phyloP scores from a whole-genome alignment of 2,888 invertebrate genomes.

The Idaea dimidiata region DNA sequence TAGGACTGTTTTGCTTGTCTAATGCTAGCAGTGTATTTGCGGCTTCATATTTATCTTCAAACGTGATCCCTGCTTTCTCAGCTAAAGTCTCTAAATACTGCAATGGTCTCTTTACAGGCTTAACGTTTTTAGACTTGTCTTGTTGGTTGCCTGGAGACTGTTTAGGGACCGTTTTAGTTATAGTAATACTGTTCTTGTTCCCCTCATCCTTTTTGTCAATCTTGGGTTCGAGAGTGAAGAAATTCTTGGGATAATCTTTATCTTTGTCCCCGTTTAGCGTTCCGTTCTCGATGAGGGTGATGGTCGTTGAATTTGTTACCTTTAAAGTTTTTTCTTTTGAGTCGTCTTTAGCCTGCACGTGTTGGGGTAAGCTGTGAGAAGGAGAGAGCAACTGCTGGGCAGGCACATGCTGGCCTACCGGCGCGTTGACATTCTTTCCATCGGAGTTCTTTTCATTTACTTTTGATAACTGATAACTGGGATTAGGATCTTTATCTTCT shows the following conservation, averaged over 20 bases:
- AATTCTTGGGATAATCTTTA: slow-evolving; percentile 70
- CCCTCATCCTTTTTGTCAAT: slow-evolving; percentile 71
- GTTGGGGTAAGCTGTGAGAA: slow-evolving; percentile 48
- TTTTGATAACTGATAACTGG: slow-evolving; percentile 56
- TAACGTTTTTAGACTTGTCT: slow-evolving; percentile 59
- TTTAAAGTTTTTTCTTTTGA: slow-evolving; percentile 69
- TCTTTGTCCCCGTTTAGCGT: slow-evolving; percentile 63
- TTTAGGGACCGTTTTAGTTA: slow-evolving; percentile 67
- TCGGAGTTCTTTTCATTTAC: slow-evolving; percentile 53
- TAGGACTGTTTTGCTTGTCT: slow-evolving; percentile 82
- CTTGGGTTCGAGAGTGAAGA: slow-evolving; percentile 69
- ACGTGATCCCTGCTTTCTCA: slow-evolving; percentile 87
- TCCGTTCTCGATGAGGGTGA: slow-evolving; percentile 68
- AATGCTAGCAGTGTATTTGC: slow-evolving; percentile 83
- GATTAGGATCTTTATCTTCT: slow-evolving; percentile 64
- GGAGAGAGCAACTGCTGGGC: slow-evolving; percentile 63
- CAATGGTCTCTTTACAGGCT: slow-evolving; percentile 67
- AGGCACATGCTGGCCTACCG: slow-evolving; percentile 67
- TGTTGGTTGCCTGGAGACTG: slow-evolving; percentile 53
- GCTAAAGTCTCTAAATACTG: slow-evolving; percentile 87
- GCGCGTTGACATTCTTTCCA: slow-evolving; percentile 47
- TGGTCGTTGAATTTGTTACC: slow-evolving; percentile 71
- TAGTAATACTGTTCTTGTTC: slow-evolving; percentile 77
- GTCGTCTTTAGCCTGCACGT: slow-evolving; percentile 59
- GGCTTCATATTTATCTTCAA: slow-evolving; percentile 88